Evolutionary conservation across 2,113 vertebrate genomes (phyloP).

Genomic region (Tursiops truncatus): DNA sequence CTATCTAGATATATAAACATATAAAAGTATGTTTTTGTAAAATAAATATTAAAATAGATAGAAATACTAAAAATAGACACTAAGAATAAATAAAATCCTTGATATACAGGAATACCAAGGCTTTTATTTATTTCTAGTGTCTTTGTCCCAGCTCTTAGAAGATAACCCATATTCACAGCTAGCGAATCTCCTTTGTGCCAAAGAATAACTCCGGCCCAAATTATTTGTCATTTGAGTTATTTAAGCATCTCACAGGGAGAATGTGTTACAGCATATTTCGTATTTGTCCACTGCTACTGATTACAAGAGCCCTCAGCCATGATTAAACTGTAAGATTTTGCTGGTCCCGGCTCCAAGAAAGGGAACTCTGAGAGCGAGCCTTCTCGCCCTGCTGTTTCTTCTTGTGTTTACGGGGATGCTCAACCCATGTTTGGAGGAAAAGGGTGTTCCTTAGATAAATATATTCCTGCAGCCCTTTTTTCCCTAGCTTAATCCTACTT

Average conservation of each 20-base stretch:
- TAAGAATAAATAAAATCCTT: not conserved
- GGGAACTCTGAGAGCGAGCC: not conserved
- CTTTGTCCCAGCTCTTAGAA: not conserved
- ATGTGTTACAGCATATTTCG: not conserved
- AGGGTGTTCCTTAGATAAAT: not conserved
- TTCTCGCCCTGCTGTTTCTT: not conserved
- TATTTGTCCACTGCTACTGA: not conserved
- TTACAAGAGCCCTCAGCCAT: not conserved
- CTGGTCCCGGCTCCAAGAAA: not conserved
- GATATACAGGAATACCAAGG: not conserved
- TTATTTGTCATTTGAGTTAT: not conserved
- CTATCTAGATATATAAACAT: not conserved
- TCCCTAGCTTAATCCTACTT: not conserved
- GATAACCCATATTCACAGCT: not conserved
- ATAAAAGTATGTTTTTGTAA: not conserved
- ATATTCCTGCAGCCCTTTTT: rapidly evolving
- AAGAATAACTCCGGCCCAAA: not conserved
- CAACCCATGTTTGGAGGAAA: not conserved
- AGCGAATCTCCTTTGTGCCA: not conserved
- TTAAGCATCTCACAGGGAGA: not conserved
- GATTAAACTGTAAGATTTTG: not conserved
- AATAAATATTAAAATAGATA: not conserved
- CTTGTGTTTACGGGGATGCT: not conserved
- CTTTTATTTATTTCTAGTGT: not conserved
- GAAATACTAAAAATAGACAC: not conserved